Evolutionary conservation across 30 jellyfish, hydroid and myxozoan species (phyloP).

Genomic region (Aurelia aurita): DNA sequence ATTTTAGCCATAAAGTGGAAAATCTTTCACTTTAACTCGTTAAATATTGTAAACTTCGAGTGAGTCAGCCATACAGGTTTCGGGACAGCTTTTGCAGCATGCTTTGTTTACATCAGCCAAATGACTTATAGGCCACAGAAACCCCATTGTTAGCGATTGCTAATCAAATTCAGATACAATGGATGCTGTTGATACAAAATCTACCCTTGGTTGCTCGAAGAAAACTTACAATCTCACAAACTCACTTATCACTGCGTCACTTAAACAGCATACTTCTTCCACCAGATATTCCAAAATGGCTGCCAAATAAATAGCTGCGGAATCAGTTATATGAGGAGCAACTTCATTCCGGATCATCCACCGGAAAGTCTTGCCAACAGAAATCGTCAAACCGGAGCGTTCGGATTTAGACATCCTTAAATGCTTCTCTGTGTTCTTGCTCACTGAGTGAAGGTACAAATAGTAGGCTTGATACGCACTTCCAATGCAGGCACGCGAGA

Average conservation of each 20-base stretch:
- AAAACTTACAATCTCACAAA: too few species aligned
- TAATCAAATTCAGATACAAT: too few species aligned
- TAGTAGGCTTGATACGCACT: conserved; percentile 61
- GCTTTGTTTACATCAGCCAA: too few species aligned
- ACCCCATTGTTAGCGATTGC: too few species aligned
- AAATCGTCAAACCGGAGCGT: conserved; percentile 68
- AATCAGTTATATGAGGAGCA: conserved; percentile 60
- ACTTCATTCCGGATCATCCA: conserved; percentile 55
- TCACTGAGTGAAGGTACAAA: conserved; percentile 36
- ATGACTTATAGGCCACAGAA: too few species aligned
- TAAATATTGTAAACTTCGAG: too few species aligned
- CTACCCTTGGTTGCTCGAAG: too few species aligned
- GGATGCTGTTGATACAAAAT: too few species aligned
- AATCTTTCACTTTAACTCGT: too few species aligned
- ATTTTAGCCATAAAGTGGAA: too few species aligned
- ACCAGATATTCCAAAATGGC: conserved; percentile 57
- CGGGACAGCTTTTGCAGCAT: too few species aligned
- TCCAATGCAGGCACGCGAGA: conserved; percentile 74
- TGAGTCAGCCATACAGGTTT: too few species aligned
- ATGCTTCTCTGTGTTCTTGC: conserved; percentile 44
- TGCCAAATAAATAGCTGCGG: conserved; percentile 61
- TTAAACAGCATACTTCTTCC: conserved; percentile 55
- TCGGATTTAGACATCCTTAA: conserved; percentile 46
- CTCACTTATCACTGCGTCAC: conserved; percentile 57
- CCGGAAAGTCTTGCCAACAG: conserved; percentile 58